Conservation (phyloP, 2,797 vertebrate genomes). For the Aplochiton taeniatus region DNA sequence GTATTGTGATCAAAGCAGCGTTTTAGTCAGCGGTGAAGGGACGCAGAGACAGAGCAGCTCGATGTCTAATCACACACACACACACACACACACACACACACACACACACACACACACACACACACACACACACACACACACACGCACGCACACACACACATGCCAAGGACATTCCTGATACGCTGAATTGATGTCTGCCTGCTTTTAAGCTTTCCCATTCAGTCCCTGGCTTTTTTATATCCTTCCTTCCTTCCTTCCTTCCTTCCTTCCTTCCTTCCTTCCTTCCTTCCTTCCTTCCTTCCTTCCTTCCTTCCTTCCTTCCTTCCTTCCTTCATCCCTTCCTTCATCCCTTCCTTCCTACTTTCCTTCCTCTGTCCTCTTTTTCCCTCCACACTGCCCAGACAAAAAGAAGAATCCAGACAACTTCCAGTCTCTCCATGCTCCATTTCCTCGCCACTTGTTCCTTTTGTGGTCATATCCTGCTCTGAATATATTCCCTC, state of each 20-base stretch:
- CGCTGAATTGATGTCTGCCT: too few relatives aligned
- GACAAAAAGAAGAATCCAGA: too few relatives aligned
- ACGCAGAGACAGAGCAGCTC: constrained; percentile 25
- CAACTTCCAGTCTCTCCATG: too few relatives aligned
- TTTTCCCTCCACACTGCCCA: too few relatives aligned
- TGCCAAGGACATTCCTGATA: too few relatives aligned
- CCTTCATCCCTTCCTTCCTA: not conserved
- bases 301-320: not conserved
- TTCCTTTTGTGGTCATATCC: too few relatives aligned
- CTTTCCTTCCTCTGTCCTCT: not conserved
- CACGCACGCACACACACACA: too few relatives aligned
- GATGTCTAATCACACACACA: constrained; percentile 33
- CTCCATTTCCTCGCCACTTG: too few relatives aligned
- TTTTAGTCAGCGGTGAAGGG: constrained; percentile 33
- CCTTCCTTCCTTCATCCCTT: not conserved
- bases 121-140: too few relatives aligned
- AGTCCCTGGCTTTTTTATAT: not conserved
- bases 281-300: not conserved
- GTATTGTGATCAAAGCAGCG: constrained; percentile 49
- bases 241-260: not conserved
- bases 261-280: not conserved
- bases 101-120: too few relatives aligned
- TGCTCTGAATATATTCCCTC: too few relatives aligned
- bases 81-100: too few relatives aligned
- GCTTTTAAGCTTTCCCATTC: not conserved